Conservation (phyloP, 1,140 invertebrate genomes). For the Vollenhovia emeryi region DNA sequence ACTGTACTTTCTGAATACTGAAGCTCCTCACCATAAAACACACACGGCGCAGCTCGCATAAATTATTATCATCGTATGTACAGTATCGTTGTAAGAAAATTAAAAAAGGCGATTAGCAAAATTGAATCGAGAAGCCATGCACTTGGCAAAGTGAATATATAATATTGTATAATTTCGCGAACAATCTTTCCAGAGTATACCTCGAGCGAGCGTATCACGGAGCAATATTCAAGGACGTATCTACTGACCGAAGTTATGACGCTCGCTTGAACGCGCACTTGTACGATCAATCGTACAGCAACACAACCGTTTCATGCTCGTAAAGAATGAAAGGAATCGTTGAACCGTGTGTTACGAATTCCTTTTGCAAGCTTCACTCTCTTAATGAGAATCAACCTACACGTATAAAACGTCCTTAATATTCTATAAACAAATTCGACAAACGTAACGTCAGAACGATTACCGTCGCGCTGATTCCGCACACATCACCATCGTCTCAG, state of each 20-base stretch:
- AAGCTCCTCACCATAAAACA: background rate
- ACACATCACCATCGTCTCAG: conserved; percentile 56
- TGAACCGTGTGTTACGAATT: background rate
- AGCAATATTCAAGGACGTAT: background rate
- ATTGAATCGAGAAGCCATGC: background rate
- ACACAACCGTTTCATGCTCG: background rate
- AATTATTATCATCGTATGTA: background rate
- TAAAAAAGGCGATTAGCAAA: background rate
- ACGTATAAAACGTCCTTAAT: background rate
- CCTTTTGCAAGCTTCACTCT: background rate
- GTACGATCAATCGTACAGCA: background rate
- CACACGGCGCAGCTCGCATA: background rate
- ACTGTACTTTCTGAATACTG: conserved; percentile 22
- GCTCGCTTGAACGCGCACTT: background rate
- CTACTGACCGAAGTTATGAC: background rate
- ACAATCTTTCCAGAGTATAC: background rate
- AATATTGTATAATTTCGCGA: background rate
- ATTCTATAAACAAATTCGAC: background rate
- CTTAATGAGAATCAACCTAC: conserved; percentile 1
- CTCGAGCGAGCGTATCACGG: background rate
- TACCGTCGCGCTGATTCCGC: background rate
- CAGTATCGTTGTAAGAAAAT: conserved; percentile 9
- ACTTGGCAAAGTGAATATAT: background rate
- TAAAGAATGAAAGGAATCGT: background rate
- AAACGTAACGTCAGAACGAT: background rate